Percentiles rank a stretch among this genome's conserved stretches.
phyloP scores from a whole-genome alignment of 2,888 invertebrate species.

The Cheilosia vernalis region DNA sequence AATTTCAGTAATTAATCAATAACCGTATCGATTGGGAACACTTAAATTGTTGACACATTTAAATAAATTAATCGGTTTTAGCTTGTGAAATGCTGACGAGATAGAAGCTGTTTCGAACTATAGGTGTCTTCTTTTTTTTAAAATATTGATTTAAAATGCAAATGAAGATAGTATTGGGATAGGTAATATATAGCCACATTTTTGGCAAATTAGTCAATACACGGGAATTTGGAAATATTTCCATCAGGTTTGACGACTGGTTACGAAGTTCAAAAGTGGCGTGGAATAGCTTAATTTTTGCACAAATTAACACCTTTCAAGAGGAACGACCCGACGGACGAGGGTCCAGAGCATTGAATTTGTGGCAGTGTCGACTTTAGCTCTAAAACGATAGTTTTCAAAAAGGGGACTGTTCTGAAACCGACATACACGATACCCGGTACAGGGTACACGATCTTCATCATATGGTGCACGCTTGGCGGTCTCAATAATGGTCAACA shows the following conservation, averaged over 20 bases:
- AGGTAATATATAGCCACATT: conserved; percentile 33
- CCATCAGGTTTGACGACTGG: conserved; percentile 14
- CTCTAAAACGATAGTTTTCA: no score
- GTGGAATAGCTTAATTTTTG: conserved; percentile 1
- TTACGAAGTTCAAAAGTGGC: background rate
- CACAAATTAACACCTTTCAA: background rate
- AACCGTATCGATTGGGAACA: background rate
- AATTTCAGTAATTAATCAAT: background rate
- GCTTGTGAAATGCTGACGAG: conserved; percentile 2
- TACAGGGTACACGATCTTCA: no score
- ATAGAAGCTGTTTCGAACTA: background rate
- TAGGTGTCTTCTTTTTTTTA: background rate
- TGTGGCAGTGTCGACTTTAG: no score
- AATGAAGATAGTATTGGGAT: conserved; percentile 2
- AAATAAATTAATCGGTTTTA: conserved; percentile 1
- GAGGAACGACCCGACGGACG: background rate
- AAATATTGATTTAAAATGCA: conserved; percentile 26
- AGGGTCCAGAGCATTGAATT: no score
- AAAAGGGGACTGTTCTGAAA: no score
- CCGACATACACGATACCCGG: no score
- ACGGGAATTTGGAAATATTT: background rate
- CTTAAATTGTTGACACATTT: conserved; percentile 15
- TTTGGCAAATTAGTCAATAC: conserved; percentile 9
- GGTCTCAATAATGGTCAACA: no score
- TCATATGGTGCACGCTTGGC: no score